phyloP scores from a whole-genome alignment of 2,113 vertebrate species.

The Myxocyprinus asiaticus region DNA sequence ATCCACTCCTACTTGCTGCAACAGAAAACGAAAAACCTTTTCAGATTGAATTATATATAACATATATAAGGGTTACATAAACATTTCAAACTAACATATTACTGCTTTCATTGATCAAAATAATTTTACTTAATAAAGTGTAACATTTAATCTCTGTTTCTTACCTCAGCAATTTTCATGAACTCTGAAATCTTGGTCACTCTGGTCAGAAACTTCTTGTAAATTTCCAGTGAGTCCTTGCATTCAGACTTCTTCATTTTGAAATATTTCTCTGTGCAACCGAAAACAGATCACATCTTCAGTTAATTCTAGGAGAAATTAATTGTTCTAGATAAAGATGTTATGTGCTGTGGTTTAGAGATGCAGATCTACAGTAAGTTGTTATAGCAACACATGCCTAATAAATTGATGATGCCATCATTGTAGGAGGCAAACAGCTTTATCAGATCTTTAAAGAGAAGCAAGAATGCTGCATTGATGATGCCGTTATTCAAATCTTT shows the following conservation, averaged over 20 bases:
- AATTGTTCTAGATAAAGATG: neutral
- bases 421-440: slow-evolving; percentile 99
- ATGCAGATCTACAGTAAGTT: neutral
- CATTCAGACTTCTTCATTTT: slow-evolving; percentile 99
- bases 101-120: too few species aligned
- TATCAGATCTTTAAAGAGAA: slow-evolving; percentile 98
- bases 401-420: slow-evolving; percentile 97
- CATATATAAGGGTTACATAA: neutral
- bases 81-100: too few species aligned
- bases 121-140: neutral
- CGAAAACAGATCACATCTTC: neutral
- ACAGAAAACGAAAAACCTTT: slow-evolving; percentile 54
- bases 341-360: neutral
- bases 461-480: slow-evolving; percentile 94
- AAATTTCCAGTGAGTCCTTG: slow-evolving; percentile 98
- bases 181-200: slow-evolving; percentile 98
- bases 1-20: slow-evolving; percentile 96
- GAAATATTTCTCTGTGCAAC: slow-evolving; percentile 93
- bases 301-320: neutral
- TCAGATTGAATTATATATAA: neutral
- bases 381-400: slow-evolving; percentile 76
- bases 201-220: slow-evolving; percentile 96
- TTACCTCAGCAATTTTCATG: slow-evolving; percentile 97
- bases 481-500: slow-evolving; percentile 97
- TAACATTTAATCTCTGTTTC: neutral